Percentiles rank a stretch among this genome's conserved stretches.
phyloP scores from a whole-genome alignment of 2,113 vertebrate species.

The Neoarius graeffei region DNA sequence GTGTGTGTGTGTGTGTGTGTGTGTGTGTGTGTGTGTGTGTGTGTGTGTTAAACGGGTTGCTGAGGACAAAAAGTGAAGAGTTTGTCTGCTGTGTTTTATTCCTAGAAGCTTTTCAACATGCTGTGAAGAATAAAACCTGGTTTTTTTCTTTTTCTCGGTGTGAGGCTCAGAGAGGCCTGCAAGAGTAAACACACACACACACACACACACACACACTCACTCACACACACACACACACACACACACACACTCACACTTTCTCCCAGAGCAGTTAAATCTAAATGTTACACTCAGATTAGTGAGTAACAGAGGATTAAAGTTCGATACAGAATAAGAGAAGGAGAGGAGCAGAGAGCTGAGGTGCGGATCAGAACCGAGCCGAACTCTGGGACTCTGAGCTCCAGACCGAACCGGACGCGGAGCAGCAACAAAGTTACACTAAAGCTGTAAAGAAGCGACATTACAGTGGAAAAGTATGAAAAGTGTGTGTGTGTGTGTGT shows the following conservation, averaged over 20 bases:
- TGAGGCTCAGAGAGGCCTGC: conserved; percentile 10
- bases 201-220: not conserved
- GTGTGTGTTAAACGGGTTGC: not conserved
- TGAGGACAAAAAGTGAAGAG: not conserved
- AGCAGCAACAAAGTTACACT: not conserved
- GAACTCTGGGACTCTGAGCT: too few species aligned
- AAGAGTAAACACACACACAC: not conserved
- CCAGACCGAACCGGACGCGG: not conserved
- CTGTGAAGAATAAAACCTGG: not conserved
- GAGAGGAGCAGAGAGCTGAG: not conserved
- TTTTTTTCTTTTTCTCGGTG: not conserved
- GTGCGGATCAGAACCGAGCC: too few species aligned
- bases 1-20: not conserved
- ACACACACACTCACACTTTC: not conserved
- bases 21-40: not conserved
- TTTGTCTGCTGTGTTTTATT: not conserved
- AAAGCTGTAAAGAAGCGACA: not conserved
- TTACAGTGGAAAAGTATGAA: too few species aligned
- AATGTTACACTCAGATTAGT: not conserved
- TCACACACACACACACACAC: not conserved
- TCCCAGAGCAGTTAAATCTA: not conserved
- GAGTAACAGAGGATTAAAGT: not conserved
- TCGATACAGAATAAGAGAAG: not conserved
- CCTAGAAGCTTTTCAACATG: not conserved
- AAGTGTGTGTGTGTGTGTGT: not conserved